Conservation (phyloP, 2,888 invertebrate genomes). For the Endotricha flammealis region DNA sequence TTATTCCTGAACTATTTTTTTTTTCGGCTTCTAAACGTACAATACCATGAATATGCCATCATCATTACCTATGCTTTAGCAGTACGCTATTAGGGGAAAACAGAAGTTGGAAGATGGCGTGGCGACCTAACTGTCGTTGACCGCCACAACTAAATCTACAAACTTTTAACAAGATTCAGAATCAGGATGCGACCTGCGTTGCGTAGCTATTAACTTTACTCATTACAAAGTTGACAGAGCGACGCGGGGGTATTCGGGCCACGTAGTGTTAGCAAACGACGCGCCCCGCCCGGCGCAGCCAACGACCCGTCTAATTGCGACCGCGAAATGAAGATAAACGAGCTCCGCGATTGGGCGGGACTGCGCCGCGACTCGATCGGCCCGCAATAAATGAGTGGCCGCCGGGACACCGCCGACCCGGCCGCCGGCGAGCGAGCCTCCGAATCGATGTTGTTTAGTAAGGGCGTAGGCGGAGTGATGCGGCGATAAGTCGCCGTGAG, state of each 20-base stretch:
- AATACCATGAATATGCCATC: too few relatives aligned
- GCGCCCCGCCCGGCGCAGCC: constrained; percentile 60
- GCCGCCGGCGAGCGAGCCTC: constrained; percentile 17
- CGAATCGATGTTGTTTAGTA: constrained; percentile 51
- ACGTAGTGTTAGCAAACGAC: constrained; percentile 51
- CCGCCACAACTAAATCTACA: constrained; percentile 20
- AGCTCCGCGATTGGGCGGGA: constrained; percentile 80
- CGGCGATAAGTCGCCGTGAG: constrained; percentile 71
- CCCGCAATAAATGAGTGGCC: constrained; percentile 58
- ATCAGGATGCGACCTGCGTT: constrained; percentile 58
- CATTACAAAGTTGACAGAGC: constrained; percentile 77
- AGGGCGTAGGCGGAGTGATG: constrained; percentile 21
- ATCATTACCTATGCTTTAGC: constrained; percentile 16
- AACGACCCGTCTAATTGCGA: constrained; percentile 85
- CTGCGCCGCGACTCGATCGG: constrained; percentile 53
- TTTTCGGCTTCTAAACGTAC: too few relatives aligned
- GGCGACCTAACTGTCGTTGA: constrained; percentile 16
- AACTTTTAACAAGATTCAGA: constrained; percentile 67
- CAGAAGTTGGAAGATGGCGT: constrained; percentile 17
- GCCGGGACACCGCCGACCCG: constrained; percentile 25
- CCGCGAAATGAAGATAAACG: constrained; percentile 84
- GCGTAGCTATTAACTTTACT: constrained; percentile 76
- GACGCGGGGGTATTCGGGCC: constrained; percentile 64
- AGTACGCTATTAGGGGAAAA: constrained; percentile 17
- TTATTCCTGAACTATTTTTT: background rate